A percentile compares a stretch with the other conserved stretches of the same genome.
phyloP scores from a whole-genome alignment of 1,140 invertebrate genomes.

The Thereuonema tuberculata region DNA sequence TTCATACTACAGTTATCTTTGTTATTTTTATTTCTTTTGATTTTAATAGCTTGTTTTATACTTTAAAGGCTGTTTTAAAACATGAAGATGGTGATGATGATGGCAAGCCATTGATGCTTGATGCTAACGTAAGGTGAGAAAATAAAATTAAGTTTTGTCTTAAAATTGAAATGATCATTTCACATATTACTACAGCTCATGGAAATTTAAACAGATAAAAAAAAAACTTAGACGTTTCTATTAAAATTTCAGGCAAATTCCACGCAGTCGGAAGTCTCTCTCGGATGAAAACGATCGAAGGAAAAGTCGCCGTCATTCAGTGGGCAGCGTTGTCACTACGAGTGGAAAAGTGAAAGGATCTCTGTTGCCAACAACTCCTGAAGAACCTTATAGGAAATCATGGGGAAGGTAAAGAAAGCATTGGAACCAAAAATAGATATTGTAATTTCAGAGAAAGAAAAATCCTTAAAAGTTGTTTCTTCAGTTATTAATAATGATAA shows the following conservation, averaged over 20 bases:
- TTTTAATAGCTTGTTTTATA: too few species aligned
- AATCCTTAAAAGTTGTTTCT: too few species aligned
- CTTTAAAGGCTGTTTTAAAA: constrained; percentile 56
- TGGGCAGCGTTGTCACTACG: constrained; percentile 34
- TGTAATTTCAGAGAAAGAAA: too few species aligned
- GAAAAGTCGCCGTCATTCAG: constrained; percentile 59
- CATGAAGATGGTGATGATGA: constrained; percentile 72
- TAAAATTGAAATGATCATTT: too few species aligned
- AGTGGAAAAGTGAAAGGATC: constrained; percentile 10
- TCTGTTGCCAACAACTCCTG: constrained; percentile 2
- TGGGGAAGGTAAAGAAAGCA: not conserved
- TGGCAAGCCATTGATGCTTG: constrained; percentile 50
- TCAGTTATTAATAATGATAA: too few species aligned
- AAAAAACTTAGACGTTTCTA: too few species aligned
- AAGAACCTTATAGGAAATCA: not conserved
- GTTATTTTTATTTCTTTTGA: not conserved
- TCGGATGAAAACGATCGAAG: constrained; percentile 43
- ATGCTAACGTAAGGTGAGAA: constrained; percentile 54
- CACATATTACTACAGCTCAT: too few species aligned
- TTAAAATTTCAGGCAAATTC: constrained; percentile 49
- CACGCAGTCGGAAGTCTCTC: constrained; percentile 50
- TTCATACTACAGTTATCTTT: too few species aligned
- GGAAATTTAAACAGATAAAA: too few species aligned
- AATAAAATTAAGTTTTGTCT: too few species aligned
- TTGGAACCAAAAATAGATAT: too few species aligned